A percentile compares a stretch with the other conserved stretches of the same genome.
phyloP scores from a whole-genome alignment of 2,888 invertebrate genomes.

The Cecidostiba fungosa region DNA sequence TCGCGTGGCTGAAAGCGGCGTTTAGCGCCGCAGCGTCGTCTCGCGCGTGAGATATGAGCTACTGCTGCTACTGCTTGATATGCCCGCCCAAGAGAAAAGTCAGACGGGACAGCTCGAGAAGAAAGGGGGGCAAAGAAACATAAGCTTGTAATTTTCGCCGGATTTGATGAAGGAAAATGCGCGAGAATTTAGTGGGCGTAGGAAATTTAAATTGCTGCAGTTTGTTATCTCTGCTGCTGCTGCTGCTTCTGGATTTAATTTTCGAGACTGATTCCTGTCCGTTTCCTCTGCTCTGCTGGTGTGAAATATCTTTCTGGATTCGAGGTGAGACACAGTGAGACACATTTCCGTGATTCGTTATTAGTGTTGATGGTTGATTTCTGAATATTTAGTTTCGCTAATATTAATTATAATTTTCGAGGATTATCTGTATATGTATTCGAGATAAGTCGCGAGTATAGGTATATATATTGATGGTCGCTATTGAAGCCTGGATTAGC shows the following conservation, averaged over 20 bases:
- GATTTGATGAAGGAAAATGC: slow-evolving; percentile 22
- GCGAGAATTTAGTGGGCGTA: slow-evolving; percentile 22
- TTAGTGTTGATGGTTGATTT: too few relatives aligned
- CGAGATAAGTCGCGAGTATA: too few relatives aligned
- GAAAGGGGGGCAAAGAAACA: slow-evolving; percentile 11
- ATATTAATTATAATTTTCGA: too few relatives aligned
- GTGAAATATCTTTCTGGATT: neutral
- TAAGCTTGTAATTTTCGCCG: slow-evolving; percentile 49
- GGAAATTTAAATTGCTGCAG: slow-evolving; percentile 11
- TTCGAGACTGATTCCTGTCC: neutral
- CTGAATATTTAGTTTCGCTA: too few relatives aligned
- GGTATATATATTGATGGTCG: too few relatives aligned
- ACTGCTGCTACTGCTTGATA: neutral
- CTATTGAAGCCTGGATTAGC: neutral
- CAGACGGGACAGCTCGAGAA: neutral
- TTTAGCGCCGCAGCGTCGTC: slow-evolving; percentile 69
- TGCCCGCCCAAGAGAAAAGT: neutral
- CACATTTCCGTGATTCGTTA: too few relatives aligned
- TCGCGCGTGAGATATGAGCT: slow-evolving; percentile 69
- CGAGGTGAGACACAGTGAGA: too few relatives aligned
- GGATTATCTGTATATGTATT: too few relatives aligned
- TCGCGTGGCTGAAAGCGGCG: slow-evolving; percentile 73
- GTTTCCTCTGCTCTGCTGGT: neutral
- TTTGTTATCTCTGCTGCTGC: neutral
- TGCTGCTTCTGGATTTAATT: slow-evolving; percentile 9